Evolutionary conservation across 53 echinoderm and acorn worm species (phyloP).

Genomic region (Crossaster papposus): DNA sequence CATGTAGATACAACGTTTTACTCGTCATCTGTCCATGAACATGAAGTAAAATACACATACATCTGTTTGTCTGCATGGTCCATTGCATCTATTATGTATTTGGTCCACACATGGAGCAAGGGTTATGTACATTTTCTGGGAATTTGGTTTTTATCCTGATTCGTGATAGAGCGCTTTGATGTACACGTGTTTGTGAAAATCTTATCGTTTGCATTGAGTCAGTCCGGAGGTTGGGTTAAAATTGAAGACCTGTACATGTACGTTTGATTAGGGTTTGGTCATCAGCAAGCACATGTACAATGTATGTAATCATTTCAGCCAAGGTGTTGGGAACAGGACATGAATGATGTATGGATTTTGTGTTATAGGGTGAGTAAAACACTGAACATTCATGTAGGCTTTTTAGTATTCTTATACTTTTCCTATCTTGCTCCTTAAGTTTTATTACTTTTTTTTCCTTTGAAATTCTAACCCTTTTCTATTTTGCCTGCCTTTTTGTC

Average conservation of each 20-base stretch:
- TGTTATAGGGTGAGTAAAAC: constrained; percentile 37
- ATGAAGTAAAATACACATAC: background rate
- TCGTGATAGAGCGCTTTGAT: background rate
- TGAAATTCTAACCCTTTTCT: too few species aligned
- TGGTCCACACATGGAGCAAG: background rate
- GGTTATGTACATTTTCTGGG: background rate
- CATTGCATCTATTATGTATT: background rate
- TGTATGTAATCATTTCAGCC: background rate
- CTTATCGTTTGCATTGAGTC: background rate
- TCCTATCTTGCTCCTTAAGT: too few species aligned
- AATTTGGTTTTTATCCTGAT: background rate
- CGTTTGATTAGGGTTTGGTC: background rate
- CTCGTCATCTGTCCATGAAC: background rate
- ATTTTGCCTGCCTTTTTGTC: too few species aligned
- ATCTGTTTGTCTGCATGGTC: background rate
- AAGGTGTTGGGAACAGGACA: background rate
- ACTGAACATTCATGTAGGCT: too few species aligned
- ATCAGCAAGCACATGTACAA: background rate
- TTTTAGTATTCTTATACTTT: too few species aligned
- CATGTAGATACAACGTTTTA: too few species aligned
- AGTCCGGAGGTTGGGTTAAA: background rate
- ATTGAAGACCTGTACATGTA: background rate
- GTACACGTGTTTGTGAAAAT: background rate
- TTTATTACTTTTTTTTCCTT: too few species aligned
- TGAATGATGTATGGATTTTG: constrained; percentile 50